Conservation (phyloP, 2,888 invertebrate genomes). For the Ichneumoninae sp. region DNA sequence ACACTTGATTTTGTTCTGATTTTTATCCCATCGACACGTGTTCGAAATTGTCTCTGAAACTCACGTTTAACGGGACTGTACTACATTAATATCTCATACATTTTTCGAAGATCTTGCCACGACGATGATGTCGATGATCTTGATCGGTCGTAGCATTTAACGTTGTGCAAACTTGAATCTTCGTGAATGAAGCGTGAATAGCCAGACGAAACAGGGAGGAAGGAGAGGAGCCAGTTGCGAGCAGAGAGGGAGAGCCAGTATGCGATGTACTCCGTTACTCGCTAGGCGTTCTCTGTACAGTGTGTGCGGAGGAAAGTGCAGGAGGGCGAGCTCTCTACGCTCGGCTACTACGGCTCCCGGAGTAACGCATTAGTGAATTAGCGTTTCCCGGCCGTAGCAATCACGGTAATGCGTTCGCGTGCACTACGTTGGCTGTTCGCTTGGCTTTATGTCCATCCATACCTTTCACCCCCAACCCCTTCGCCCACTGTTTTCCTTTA, state of each 20-base stretch:
- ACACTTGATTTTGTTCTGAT: too few species aligned
- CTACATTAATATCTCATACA: too few species aligned
- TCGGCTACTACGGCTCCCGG: slow-evolving; percentile 58
- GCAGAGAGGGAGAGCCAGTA: slow-evolving; percentile 7
- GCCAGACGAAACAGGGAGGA: background rate
- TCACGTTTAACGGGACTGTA: too few species aligned
- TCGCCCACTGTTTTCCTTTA: slow-evolving; percentile 11
- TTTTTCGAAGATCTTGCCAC: background rate
- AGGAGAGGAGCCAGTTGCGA: slow-evolving; percentile 6
- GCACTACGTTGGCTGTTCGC: slow-evolving; percentile 50
- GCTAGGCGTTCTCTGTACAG: slow-evolving; percentile 13
- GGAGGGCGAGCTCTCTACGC: slow-evolving; percentile 42
- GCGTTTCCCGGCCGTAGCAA: slow-evolving; percentile 80
- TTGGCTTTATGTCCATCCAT: slow-evolving; percentile 51
- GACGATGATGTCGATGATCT: slow-evolving; percentile 5
- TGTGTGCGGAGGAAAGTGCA: slow-evolving; percentile 28
- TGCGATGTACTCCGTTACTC: slow-evolving; percentile 20
- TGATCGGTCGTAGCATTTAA: slow-evolving; percentile 34
- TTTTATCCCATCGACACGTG: too few species aligned
- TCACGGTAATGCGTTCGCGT: slow-evolving; percentile 80
- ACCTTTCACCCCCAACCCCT: background rate
- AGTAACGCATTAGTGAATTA: slow-evolving; percentile 82
- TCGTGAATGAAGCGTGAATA: slow-evolving; percentile 34
- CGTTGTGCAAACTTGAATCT: slow-evolving; percentile 28
- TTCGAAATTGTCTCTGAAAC: too few species aligned